Evolutionary conservation across 1,140 invertebrate species (phyloP), one percentile per base, ranked within the genome.

Genomic region (Chironomus striatipennis): DNA sequence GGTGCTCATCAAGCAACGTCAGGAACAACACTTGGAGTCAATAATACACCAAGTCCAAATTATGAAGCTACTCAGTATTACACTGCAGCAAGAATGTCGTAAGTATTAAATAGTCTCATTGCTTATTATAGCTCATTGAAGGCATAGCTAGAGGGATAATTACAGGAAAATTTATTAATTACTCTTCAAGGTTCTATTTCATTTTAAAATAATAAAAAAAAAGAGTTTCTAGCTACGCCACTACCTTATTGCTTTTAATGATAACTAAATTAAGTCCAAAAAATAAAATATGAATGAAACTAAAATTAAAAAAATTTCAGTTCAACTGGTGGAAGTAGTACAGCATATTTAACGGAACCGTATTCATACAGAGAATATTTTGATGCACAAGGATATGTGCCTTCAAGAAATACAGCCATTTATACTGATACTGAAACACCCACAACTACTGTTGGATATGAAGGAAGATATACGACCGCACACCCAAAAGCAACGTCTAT

Each of bases 31-130:
- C 8, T 70, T 10, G 18, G 18, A 9, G 18, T 79, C 74, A 76
- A 80, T 17, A 81, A 82, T 73, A 80, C 79, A 65, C 81, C 81
- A 76, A 82, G 81, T 74, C 81, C 81, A 4, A 81, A 80, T 5
- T 82, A 82, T 43, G 82, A 82, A 42, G 78, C 79, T 47, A 77
- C 80, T 76, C 79, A 77, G 64, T 82, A 82, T 78, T 82, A 82
- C 34, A 80, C 81, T 73, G 79, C 77, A 7, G 79, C 77, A 7
- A 76, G 80, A 7, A 57, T 81, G 74, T 43, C 77, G 43, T 74
- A 76, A 64, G 76, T 73, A 65, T 70, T n/a, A n/a, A n/a, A n/a
- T n/a, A n/a, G n/a, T n/a, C n/a, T n/a, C n/a, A n/a, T n/a, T n/a
- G n/a, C n/a, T n/a, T n/a, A n/a, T n/a, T n/a, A n/a, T n/a, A n/a